Conservation (phyloP, 2,888 invertebrate species). For the Dione vanillae region DNA sequence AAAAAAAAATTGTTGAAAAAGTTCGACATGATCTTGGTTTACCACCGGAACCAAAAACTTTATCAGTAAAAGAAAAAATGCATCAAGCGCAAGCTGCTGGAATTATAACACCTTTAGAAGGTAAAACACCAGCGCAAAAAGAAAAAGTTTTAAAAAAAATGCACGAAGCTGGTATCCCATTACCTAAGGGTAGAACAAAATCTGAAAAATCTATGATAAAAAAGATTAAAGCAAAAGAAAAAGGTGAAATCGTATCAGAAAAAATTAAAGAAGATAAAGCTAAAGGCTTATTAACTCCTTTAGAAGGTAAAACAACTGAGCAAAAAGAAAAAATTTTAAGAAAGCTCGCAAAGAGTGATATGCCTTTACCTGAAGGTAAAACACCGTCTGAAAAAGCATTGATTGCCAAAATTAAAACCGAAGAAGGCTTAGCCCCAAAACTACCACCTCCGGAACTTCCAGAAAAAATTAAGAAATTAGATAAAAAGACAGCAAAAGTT, state of each 20-base stretch:
- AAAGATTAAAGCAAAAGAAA: slow-evolving; percentile 30
- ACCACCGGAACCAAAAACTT: slow-evolving; percentile 45
- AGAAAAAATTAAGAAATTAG: slow-evolving; percentile 46
- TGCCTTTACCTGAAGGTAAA: slow-evolving; percentile 51
- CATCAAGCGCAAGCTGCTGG: slow-evolving; percentile 53
- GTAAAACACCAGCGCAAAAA: slow-evolving; percentile 50
- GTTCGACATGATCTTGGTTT: slow-evolving; percentile 40
- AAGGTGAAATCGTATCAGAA: slow-evolving; percentile 32
- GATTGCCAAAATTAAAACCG: slow-evolving; percentile 48
- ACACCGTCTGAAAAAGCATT: slow-evolving; percentile 49
- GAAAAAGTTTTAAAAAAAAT: slow-evolving; percentile 43
- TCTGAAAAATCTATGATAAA: slow-evolving; percentile 41
- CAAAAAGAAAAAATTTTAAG: slow-evolving; percentile 55
- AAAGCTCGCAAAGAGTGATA: slow-evolving; percentile 48
- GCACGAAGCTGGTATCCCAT: slow-evolving; percentile 21
- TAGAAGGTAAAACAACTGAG: slow-evolving; percentile 53
- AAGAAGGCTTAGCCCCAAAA: slow-evolving; percentile 26
- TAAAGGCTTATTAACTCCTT: slow-evolving; percentile 44
- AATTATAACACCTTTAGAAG: slow-evolving; percentile 55
- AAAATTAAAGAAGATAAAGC: slow-evolving; percentile 46
- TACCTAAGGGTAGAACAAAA: slow-evolving; percentile 40
- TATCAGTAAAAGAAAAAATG: slow-evolving; percentile 51
- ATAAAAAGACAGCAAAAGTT: slow-evolving; percentile 51
- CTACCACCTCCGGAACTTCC: slow-evolving; percentile 40
- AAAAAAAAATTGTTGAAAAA: slow-evolving; percentile 39